A percentile compares a stretch with the other conserved stretches of the same genome.
Evolutionary conservation across 1,140 invertebrate genomes (phyloP).

Genomic region (Campodea augens): DNA sequence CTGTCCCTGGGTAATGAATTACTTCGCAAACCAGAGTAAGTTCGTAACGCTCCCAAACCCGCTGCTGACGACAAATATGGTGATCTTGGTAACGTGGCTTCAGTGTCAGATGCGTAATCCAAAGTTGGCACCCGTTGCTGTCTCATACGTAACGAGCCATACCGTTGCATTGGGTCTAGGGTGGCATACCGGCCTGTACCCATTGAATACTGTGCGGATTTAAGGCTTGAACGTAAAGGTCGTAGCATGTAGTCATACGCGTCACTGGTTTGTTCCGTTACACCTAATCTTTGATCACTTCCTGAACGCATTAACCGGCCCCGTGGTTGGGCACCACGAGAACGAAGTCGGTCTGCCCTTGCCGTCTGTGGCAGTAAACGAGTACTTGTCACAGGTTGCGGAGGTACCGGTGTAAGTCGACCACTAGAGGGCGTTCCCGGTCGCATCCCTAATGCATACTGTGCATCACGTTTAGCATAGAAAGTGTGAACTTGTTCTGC

Average conservation of each 20-base stretch:
- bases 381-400: constrained; percentile 1
- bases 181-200: constrained; percentile 10
- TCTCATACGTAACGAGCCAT: constrained; percentile 12
- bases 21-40: constrained; percentile 19
- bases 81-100: constrained; percentile 57
- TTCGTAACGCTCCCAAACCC: constrained; percentile 11
- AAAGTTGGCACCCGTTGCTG: constrained; percentile 35
- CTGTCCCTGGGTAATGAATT: constrained; percentile 50
- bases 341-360: background rate
- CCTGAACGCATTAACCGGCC: constrained; percentile 54
- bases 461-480: no score
- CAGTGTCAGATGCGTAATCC: constrained; percentile 85
- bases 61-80: constrained; percentile 29
- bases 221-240: constrained; percentile 45
- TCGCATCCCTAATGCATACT: no score
- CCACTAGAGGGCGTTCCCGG: no score
- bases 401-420: no score
- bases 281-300: constrained; percentile 62
- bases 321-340: constrained; percentile 13
- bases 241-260: constrained; percentile 35
- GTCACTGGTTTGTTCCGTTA: constrained; percentile 36
- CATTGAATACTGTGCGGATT: constrained; percentile 27
- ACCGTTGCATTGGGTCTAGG: constrained; percentile 9
- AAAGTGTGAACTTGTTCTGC: constrained; percentile 77
- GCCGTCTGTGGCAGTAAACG: background rate